Evolutionary conservation across 2,797 vertebrate species (phyloP).

Genomic region (Micrastur ruficollis): DNA sequence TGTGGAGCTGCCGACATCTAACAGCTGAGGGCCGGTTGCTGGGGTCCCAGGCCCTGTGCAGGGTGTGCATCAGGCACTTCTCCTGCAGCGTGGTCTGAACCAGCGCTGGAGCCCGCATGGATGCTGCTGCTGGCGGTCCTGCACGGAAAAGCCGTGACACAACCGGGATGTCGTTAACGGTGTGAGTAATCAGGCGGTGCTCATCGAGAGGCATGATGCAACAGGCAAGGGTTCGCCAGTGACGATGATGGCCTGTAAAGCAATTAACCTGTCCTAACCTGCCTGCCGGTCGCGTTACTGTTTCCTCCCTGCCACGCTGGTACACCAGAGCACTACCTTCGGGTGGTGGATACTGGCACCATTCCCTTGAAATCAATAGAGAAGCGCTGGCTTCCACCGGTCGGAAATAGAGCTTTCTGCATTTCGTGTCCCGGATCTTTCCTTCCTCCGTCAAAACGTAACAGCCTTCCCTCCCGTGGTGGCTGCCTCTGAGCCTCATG

Average conservation of each 20-base stretch:
- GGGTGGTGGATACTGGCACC: background rate
- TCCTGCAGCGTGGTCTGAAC: accelerated
- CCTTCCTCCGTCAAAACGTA: background rate
- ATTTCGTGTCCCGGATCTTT: background rate
- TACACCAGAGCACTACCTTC: accelerated
- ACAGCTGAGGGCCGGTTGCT: background rate
- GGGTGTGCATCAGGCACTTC: background rate
- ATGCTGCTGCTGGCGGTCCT: accelerated
- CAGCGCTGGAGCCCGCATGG: accelerated
- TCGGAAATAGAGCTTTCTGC: background rate
- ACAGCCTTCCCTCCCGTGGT: background rate
- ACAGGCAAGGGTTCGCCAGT: background rate
- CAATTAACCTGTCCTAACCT: background rate
- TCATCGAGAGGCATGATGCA: background rate
- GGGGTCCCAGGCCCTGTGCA: background rate
- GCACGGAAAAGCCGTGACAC: accelerated
- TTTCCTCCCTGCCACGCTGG: accelerated
- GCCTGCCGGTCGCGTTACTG: background rate
- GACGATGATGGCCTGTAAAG: background rate
- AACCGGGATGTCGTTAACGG: accelerated
- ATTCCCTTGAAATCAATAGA: background rate
- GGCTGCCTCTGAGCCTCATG: background rate
- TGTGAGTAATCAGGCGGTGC: background rate
- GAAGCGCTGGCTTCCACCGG: background rate
- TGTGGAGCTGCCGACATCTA: accelerated